These are phyloP conservation scores for Solea solea DNA, from an alignment of 2,113 vertebrate species.

Conservation along the genomic window DNA sequence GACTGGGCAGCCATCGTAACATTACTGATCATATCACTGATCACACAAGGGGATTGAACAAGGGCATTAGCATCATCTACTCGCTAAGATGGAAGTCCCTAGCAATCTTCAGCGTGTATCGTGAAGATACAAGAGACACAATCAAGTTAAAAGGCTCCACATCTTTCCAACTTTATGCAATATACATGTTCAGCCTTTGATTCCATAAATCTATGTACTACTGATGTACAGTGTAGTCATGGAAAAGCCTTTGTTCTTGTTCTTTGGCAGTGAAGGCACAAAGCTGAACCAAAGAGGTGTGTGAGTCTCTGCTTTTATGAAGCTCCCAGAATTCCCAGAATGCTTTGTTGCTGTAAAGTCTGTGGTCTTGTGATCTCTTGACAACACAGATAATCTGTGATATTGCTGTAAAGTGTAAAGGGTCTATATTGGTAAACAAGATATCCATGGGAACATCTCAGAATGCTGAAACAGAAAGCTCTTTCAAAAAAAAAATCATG, in stretches of 20 bases:
- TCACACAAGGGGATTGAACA: conserved; percentile 58
- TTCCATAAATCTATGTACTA: too few species aligned
- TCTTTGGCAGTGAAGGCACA: not conserved
- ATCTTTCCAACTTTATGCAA: too few species aligned
- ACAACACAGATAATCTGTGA: not conserved
- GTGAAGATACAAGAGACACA: too few species aligned
- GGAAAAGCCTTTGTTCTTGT: too few species aligned
- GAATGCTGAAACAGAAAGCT: conserved; percentile 18
- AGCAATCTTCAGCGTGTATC: conserved; percentile 16
- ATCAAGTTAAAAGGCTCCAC: too few species aligned
- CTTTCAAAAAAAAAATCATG: conserved; percentile 31
- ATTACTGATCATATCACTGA: conserved; percentile 37
- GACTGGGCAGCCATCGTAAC: conserved; percentile 41
- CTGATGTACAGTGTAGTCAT: too few species aligned
- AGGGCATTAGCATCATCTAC: conserved; percentile 37
- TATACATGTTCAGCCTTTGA: too few species aligned
- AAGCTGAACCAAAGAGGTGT: too few species aligned
- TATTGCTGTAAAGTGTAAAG: not conserved
- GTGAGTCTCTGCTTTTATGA: too few species aligned
- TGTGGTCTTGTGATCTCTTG: not conserved
- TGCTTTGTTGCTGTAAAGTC: not conserved
- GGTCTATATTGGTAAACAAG: not conserved
- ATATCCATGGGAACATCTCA: conserved; percentile 15
- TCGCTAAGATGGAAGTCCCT: conserved; percentile 35
- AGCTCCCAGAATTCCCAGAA: too few species aligned